phyloP scores from a whole-genome alignment of 1,140 invertebrate genomes.

The Lasioglossum baleicum region DNA sequence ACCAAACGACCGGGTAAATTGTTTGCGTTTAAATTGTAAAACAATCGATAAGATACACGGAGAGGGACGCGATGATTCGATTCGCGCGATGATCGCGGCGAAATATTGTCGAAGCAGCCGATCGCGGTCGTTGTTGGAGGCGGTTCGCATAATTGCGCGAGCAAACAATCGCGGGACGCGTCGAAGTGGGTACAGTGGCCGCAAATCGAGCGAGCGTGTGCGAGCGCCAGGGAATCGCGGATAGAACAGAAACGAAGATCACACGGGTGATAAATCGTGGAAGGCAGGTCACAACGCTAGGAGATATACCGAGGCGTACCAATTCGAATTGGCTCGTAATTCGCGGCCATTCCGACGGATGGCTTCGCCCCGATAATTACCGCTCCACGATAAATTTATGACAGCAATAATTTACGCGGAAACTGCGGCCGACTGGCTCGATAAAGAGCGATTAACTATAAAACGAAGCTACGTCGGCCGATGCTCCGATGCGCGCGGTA shows the following conservation, averaged over 20 bases:
- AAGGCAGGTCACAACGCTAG: conserved; percentile 54
- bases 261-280: conserved; percentile 50
- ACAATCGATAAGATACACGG: no score
- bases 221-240: neutral
- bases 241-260: conserved; percentile 51
- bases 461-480: conserved; percentile 51
- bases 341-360: conserved; percentile 59
- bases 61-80: neutral
- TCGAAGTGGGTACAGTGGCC: conserved; percentile 8
- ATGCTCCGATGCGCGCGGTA: conserved; percentile 3
- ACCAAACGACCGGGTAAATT: no score
- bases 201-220: conserved; percentile 34
- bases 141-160: conserved; percentile 9
- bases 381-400: conserved; percentile 68
- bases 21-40: no score
- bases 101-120: neutral
- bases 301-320: conserved; percentile 48
- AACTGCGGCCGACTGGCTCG: conserved; percentile 61
- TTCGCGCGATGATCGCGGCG: conserved; percentile 4
- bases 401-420: conserved; percentile 66
- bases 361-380: conserved; percentile 64
- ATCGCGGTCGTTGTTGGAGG: neutral
- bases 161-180: conserved; percentile 8
- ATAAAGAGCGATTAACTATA: conserved; percentile 67
- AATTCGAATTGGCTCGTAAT: conserved; percentile 68